These are phyloP conservation scores for Ptychobarbus kaznakovi DNA, from an alignment of 2,797 vertebrate genomes.

Conservation along the genomic window DNA sequence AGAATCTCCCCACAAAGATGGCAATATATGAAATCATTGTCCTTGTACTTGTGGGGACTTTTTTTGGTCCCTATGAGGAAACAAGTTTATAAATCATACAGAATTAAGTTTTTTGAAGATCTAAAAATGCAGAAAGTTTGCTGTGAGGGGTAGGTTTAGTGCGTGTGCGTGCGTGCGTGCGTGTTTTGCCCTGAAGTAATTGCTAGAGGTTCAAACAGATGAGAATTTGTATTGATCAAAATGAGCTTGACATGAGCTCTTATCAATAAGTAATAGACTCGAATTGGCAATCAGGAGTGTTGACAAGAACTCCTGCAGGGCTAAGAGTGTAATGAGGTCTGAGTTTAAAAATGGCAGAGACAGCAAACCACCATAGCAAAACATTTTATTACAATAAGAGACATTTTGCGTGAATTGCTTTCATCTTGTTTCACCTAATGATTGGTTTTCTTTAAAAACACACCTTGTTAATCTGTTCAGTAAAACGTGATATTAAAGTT, in stretches of 20 bases:
- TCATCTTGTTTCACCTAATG: not conserved
- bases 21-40: too few species aligned
- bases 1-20: too few species aligned
- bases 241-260: not conserved
- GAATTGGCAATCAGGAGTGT: conserved; percentile 54
- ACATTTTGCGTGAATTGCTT: not conserved
- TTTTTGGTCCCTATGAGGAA: too few species aligned
- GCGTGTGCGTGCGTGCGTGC: too few species aligned
- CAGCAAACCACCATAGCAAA: not conserved
- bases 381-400: not conserved
- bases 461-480: not conserved
- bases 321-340: conserved; percentile 52
- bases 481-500: not conserved
- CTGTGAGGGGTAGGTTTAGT: too few species aligned
- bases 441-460: not conserved
- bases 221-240: not conserved
- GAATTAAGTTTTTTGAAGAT: too few species aligned
- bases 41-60: too few species aligned
- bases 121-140: too few species aligned
- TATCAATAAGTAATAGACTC: conserved; percentile 38
- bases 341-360: not conserved
- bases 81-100: too few species aligned
- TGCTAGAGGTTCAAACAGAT: not conserved
- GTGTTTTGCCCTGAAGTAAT: too few species aligned
- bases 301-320: conserved; percentile 53